Percentiles rank a stretch among this genome's conserved stretches.
Evolutionary conservation across 2,113 vertebrate genomes (phyloP).

Genomic region (Rhineura floridana): DNA sequence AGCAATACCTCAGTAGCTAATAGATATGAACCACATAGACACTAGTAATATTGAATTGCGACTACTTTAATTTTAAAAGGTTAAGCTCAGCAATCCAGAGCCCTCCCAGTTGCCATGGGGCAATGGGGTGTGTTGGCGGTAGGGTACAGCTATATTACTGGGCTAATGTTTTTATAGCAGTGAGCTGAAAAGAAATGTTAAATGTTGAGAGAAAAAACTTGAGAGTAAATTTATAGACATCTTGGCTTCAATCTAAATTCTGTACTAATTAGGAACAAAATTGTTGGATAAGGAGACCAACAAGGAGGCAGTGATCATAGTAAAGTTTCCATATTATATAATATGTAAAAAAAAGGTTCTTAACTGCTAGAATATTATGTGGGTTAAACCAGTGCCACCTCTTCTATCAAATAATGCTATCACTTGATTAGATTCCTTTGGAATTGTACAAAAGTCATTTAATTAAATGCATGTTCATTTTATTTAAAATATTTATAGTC

Average conservation of each 20-base stretch:
- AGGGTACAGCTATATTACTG: conserved; percentile 38
- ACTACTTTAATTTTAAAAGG: conserved; percentile 64
- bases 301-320: neutral
- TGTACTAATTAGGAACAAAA: conserved; percentile 9
- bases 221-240: neutral
- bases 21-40: conserved; percentile 38
- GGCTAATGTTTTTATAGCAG: conserved; percentile 60
- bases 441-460: neutral
- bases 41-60: conserved; percentile 62
- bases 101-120: conserved; percentile 47
- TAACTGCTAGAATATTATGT: conserved; percentile 1
- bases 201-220: neutral
- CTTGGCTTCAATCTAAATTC: no score
- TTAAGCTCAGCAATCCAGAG: conserved; percentile 65
- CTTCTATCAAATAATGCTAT: neutral
- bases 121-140: conserved; percentile 30
- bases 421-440: neutral
- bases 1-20: conserved; percentile 37
- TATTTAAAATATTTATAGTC: neutral
- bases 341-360: accelerated
- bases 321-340: neutral
- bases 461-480: conserved; percentile 1
- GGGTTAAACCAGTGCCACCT: neutral
- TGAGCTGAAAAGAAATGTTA: conserved; percentile 52
- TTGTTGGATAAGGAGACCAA: neutral